These are phyloP conservation scores for Daboia siamensis DNA, from an alignment of 2,113 vertebrate genomes.

Conservation along the genomic window DNA sequence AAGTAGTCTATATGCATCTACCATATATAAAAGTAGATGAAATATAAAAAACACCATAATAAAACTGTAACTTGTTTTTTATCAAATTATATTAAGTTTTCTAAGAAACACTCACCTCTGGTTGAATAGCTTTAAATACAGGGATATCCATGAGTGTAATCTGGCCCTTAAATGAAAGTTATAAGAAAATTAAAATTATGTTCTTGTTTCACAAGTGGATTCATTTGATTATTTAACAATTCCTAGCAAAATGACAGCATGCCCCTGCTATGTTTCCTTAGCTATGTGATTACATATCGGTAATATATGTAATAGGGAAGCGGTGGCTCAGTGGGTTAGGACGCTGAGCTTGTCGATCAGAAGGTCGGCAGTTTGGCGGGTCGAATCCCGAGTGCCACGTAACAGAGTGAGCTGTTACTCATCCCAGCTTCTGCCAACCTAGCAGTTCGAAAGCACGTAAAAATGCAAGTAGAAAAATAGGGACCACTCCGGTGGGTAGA, in stretches of 20 bases:
- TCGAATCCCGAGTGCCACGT: too few relatives aligned
- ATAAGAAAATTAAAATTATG: slow-evolving; percentile 9
- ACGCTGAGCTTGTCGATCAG: too few relatives aligned
- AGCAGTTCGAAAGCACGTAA: too few relatives aligned
- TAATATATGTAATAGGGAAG: too few relatives aligned
- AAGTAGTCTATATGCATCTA: background rate
- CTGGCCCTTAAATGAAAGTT: slow-evolving; percentile 81
- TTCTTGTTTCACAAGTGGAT: background rate
- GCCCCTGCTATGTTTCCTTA: background rate
- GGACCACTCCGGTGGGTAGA: too few relatives aligned
- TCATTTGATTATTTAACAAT: background rate
- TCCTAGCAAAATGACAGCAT: background rate
- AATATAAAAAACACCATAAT: background rate
- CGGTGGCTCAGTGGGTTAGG: too few relatives aligned
- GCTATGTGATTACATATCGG: background rate
- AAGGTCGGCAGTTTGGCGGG: too few relatives aligned
- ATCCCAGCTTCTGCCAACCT: too few relatives aligned
- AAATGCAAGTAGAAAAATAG: too few relatives aligned
- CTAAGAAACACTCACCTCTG: slow-evolving; percentile 82
- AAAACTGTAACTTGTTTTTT: background rate
- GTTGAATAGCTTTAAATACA: slow-evolving; percentile 97
- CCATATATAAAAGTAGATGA: background rate
- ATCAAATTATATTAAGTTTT: slow-evolving; percentile 8
- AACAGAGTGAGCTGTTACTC: too few relatives aligned
- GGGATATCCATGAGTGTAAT: slow-evolving; percentile 98